phyloP scores from a whole-genome alignment of 2,113 vertebrate species.

The Calidris pugnax region DNA sequence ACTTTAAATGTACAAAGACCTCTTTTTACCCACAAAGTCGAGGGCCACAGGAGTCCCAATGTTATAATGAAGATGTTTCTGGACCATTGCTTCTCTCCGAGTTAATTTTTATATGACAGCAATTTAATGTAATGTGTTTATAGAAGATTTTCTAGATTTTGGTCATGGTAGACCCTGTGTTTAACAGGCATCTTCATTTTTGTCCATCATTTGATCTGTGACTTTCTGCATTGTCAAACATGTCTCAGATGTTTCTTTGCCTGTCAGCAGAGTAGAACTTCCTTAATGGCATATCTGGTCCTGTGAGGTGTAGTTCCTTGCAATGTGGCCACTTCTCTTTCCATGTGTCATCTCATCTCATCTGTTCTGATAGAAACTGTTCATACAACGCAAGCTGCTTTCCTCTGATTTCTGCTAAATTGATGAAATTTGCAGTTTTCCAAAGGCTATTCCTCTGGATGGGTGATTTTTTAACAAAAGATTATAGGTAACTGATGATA shows the following conservation, averaged over 20 bases:
- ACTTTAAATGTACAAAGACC: neutral
- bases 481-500: neutral
- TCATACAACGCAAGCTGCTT: neutral
- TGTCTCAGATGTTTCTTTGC: neutral
- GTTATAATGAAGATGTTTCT: neutral
- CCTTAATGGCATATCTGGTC: neutral
- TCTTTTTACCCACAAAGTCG: neutral
- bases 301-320: neutral
- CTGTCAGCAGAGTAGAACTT: neutral
- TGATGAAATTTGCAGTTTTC: neutral
- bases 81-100: neutral
- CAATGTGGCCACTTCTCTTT: neutral
- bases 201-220: neutral
- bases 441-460: neutral
- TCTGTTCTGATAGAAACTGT: neutral
- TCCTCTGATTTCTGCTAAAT: neutral
- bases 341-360: neutral
- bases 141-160: neutral
- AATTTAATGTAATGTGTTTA: neutral
- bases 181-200: neutral
- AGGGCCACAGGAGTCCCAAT: neutral
- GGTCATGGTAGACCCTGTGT: neutral
- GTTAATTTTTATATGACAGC: neutral
- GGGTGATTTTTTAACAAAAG: neutral
- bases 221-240: neutral